Base-by-base conservation (phyloP, 2,888 invertebrate genomes). In the Caenorhabditis virilis region DNA sequence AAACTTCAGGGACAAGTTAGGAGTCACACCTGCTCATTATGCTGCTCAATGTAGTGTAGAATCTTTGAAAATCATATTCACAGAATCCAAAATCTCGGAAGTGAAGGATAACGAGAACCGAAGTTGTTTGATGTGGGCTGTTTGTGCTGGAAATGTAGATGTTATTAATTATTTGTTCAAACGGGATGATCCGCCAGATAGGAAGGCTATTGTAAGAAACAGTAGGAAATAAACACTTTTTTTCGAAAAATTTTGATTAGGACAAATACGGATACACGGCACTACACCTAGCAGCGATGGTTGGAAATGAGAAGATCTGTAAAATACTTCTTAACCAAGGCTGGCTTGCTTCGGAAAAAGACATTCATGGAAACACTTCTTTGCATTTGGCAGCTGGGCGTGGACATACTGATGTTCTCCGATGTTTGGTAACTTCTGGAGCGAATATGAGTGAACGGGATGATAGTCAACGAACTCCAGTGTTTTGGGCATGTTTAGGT, bases 101-200 rank as follows among this genome's bases (percentile, higher is more conserved):
- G 72, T 79, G 22, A 61, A 72, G 38, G 81, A 81, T 59, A 67
- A 66, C n/a, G 72, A 81, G 46, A 56, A 69, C 15, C 69, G 81
- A 13, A 70, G 77, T 9, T 77, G 77, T 59, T 58, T 81, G 33
- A 81, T 81, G 81, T 81, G 81, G 81, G 81, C 80, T 1, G 80
- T 79, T 5, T 69, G 76, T 45, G 78, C 78, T 9, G 76, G 76
- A 7, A 77, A 77, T 33, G 46, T 70, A 9, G 72, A 76, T 23
- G 68, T 58, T 13, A 72, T 76, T 23, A 41, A 72, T 30, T 72
- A 63, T 39, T 48, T 76, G 18, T 55, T 76, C 1, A 57, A 66
- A 49, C 35, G 50, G 25, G 48, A 60, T 18, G 45, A 57, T 52
- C 52, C 66, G 5, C 74, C 74, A 2, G 61, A 72, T 48, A n/a